Percentiles rank a stretch among this genome's conserved stretches.
Conservation (phyloP, 2,888 invertebrate species). For the Athalia circularis region DNA sequence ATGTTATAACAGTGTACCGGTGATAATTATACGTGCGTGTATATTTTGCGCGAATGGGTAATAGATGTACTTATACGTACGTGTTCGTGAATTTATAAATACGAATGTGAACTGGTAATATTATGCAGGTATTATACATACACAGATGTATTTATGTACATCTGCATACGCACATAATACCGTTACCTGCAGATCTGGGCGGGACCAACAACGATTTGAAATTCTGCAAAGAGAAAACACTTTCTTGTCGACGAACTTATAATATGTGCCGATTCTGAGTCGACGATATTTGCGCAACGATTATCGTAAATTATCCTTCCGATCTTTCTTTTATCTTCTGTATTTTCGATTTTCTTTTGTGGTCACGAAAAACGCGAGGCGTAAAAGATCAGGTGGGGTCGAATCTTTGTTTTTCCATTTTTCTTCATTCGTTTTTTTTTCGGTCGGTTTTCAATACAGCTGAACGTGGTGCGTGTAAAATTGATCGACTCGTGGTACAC, state of each 20-base stretch:
- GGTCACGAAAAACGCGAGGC: background rate
- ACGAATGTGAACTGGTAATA: background rate
- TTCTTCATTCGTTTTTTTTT: constrained; percentile 29
- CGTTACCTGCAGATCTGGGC: constrained; percentile 30
- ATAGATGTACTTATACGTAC: background rate
- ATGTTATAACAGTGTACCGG: background rate
- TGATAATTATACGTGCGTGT: background rate
- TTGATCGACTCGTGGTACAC: constrained; percentile 38
- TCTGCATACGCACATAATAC: constrained; percentile 1
- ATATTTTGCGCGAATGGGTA: background rate
- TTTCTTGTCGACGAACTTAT: constrained; percentile 28
- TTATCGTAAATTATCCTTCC: background rate
- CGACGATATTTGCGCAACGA: background rate
- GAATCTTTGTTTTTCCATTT: background rate
- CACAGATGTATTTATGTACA: background rate
- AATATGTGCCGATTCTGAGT: background rate
- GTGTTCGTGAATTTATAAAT: background rate
- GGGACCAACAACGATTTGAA: constrained; percentile 23
- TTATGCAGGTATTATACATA: constrained; percentile 24
- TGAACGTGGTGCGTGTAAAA: constrained; percentile 17
- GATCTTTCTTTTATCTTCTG: background rate
- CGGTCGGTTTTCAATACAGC: background rate
- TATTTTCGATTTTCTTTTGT: background rate
- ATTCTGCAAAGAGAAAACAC: constrained; percentile 37
- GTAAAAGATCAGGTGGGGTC: no score